Evolutionary conservation across 1,140 invertebrate species (phyloP).

Genomic region (Penaeus vannamei): DNA sequence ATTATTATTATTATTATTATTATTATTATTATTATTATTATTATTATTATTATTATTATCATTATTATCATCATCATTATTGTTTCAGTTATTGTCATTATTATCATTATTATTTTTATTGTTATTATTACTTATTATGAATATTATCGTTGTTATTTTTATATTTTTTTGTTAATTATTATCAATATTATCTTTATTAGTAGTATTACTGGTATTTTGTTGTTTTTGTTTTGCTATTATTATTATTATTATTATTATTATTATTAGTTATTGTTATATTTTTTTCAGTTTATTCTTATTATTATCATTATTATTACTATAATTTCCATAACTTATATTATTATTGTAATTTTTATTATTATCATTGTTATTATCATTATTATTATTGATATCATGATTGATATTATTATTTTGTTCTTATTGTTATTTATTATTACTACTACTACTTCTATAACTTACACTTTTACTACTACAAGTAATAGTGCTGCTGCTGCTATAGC

Average conservation of each 20-base stretch:
- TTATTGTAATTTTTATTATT: not conserved
- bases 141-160: too few relatives aligned
- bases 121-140: too few relatives aligned
- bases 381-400: too few relatives aligned
- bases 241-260: not conserved
- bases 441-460: not conserved
- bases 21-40: not conserved
- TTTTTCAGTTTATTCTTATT: too few relatives aligned
- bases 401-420: too few relatives aligned
- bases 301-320: not conserved
- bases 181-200: too few relatives aligned
- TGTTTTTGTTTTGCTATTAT: not conserved
- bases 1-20: not conserved
- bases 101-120: not conserved
- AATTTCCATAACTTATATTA: not conserved
- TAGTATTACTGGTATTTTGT: too few relatives aligned
- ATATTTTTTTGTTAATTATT: too few relatives aligned
- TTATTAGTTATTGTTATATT: too few relatives aligned
- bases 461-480: too few relatives aligned
- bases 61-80: not conserved
- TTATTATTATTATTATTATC: not conserved
- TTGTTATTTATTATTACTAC: not conserved
- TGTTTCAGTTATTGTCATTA: not conserved
- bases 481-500: too few relatives aligned
- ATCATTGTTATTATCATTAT: not conserved